Percentiles rank a stretch among this genome's conserved stretches.
Conservation (phyloP, 2,888 invertebrate species). For the Marronus borbonicus region DNA sequence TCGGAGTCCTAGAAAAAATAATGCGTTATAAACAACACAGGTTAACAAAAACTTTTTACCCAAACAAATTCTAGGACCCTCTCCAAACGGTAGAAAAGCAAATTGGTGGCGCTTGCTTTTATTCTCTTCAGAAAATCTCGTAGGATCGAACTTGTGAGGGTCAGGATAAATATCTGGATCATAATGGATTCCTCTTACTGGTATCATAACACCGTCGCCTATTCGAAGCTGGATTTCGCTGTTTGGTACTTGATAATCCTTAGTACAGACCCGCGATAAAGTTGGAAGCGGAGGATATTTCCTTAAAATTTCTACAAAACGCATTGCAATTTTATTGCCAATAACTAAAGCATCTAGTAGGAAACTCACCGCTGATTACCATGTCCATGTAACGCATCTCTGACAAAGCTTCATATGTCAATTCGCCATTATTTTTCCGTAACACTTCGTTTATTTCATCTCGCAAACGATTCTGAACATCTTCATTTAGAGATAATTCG, state of each 20-base stretch:
- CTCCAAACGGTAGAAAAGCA: constrained; percentile 59
- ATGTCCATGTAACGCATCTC: constrained; percentile 67
- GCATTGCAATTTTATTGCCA: not conserved
- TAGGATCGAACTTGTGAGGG: constrained; percentile 65
- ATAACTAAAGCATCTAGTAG: not conserved
- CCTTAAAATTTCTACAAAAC: constrained; percentile 29
- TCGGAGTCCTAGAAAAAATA: constrained; percentile 18
- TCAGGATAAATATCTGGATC: constrained; percentile 66
- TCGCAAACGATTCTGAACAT: constrained; percentile 66
- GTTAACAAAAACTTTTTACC: constrained; percentile 28
- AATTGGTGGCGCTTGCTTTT: constrained; percentile 58
- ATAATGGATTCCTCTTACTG: constrained; percentile 64
- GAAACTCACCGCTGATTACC: constrained; percentile 68
- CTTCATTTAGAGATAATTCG: constrained; percentile 69
- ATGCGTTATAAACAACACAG: not conserved
- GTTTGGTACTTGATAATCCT: constrained; percentile 52
- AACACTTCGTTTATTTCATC: constrained; percentile 60
- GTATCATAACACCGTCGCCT: constrained; percentile 55
- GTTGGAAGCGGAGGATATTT: constrained; percentile 55
- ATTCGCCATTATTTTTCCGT: constrained; percentile 63
- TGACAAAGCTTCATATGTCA: constrained; percentile 69
- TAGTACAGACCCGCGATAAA: constrained; percentile 50
- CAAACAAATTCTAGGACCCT: constrained; percentile 55
- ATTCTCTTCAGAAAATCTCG: constrained; percentile 62
- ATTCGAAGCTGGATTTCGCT: constrained; percentile 36